Conservation (phyloP, 2,113 vertebrate genomes). For the Zingel zingel region DNA sequence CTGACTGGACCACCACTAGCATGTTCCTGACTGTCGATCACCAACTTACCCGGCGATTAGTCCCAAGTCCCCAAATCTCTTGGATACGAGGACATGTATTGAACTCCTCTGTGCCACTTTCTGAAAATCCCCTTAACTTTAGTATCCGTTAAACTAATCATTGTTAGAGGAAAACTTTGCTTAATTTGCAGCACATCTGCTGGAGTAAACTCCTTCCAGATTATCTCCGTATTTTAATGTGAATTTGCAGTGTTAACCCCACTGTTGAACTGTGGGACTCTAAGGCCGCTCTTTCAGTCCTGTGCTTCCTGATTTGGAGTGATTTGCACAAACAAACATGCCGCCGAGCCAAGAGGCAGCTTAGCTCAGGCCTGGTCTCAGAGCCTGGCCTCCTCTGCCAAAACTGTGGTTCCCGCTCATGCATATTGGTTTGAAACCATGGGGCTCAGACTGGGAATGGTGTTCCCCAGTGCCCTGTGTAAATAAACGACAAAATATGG, state of each 20-base stretch:
- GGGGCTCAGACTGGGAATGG: slow-evolving; percentile 19
- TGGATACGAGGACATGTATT: not conserved
- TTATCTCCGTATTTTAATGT: slow-evolving; percentile 26
- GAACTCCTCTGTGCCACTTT: not conserved
- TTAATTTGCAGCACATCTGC: slow-evolving; percentile 13
- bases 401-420: slow-evolving; percentile 14
- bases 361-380: slow-evolving; percentile 49
- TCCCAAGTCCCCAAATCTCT: not conserved
- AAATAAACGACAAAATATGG: slow-evolving; percentile 38
- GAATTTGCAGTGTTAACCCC: slow-evolving; percentile 16
- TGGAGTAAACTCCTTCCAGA: not conserved
- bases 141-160: not conserved
- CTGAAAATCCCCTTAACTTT: not conserved
- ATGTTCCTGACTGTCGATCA: not conserved
- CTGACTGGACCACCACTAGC: too few relatives aligned
- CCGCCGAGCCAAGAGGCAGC: slow-evolving; percentile 47
- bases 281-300: slow-evolving; percentile 29
- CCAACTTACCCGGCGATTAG: not conserved
- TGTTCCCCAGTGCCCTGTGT: slow-evolving; percentile 21
- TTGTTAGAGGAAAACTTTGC: not conserved
- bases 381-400: slow-evolving; percentile 36
- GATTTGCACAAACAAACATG: slow-evolving; percentile 58
- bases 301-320: slow-evolving; percentile 44
- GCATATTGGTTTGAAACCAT: slow-evolving; percentile 44
- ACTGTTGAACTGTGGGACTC: slow-evolving; percentile 27